Evolutionary conservation across 2,888 invertebrate genomes (phyloP).

Genomic region (Drosophila stalkeri): DNA sequence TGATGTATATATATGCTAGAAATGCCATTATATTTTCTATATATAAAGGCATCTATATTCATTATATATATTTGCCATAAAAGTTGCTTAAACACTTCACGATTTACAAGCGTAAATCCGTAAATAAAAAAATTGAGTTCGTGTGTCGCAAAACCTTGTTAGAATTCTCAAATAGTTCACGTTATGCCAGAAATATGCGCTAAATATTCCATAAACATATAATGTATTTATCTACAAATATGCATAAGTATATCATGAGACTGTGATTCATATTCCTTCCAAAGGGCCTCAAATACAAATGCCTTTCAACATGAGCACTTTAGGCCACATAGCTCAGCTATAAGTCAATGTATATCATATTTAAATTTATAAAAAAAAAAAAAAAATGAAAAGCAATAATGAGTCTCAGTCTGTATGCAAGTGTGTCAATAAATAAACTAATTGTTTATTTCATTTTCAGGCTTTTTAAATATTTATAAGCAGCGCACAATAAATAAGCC

Average conservation of each 20-base stretch:
- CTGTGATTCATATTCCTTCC: conserved; percentile 24
- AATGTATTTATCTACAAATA: not conserved
- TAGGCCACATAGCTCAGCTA: conserved; percentile 26
- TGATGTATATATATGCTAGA: not conserved
- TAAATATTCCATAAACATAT: not conserved
- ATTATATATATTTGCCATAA: not conserved
- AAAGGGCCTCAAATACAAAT: conserved; percentile 36
- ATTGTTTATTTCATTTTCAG: conserved; percentile 77
- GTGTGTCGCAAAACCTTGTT: not conserved
- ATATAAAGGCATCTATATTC: not conserved
- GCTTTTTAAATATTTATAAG: conserved; percentile 77
- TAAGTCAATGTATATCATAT: conserved; percentile 35
- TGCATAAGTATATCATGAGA: conserved; percentile 16
- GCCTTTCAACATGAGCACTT: conserved; percentile 53
- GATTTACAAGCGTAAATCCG: not conserved
- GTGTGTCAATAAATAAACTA: conserved; percentile 76
- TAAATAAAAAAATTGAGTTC: too few species aligned
- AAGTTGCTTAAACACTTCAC: not conserved
- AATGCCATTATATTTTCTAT: not conserved
- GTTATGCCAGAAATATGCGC: conserved; percentile 8
- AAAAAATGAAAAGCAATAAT: conserved; percentile 8
- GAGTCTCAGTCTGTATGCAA: conserved; percentile 20
- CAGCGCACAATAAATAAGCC: conserved; percentile 67
- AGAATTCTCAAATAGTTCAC: conserved; percentile 9
- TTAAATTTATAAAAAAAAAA: conserved; percentile 10